Base-by-base conservation (phyloP, 2,113 vertebrate species). In the Osmerus mordax region DNA sequence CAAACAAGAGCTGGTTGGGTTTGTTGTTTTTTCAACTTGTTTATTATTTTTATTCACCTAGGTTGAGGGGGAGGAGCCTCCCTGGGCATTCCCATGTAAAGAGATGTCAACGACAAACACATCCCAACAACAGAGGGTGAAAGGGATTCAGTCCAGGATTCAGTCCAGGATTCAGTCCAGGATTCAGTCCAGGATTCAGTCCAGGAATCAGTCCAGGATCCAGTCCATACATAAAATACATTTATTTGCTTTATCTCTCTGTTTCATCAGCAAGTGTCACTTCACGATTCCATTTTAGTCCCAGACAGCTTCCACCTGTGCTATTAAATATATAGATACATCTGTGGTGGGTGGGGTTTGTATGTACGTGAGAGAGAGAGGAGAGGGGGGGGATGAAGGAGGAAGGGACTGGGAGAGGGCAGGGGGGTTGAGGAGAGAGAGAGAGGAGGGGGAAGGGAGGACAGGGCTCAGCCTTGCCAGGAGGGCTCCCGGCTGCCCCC, bases 141-240 rank as follows among this genome's bases (percentile, higher is more conserved):
- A 88, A 81, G 84, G 81, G 81, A 84, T 85, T 89, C 75, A 88
- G 85, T 92, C 80, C 87, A 89, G 41, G 36, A 41, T 8, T 41
- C 36, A 41, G 36, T 41, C 36, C 36, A 41, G 36, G 36, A 41
- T 8, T 41, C 36, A 41, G 36, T 41, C 36, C 36, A 41, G 36
- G 36, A 41, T 8, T 41, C 36, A 41, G 36, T 41, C 36, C 36
- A 9, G 36, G 41, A 47, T 8, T 47, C 41, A 47, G 41, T 47
- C 41, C 41, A 47, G 41, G 41, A 47, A 9, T 47, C 41, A 47
- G 41, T 47, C 9, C 41, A 47, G 41, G 41, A 47, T 2, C 12
- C 41, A 88, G 85, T 92, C 80, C 87, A 89, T 93, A 92, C 91
- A 91, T 92, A 93, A 93, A 93, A 93, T 93, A 93, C 92, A 93